Percentiles rank a stretch among this genome's conserved stretches.
phyloP scores from a whole-genome alignment of 1,140 invertebrate genomes.

The Oedothorax gibbosus region DNA sequence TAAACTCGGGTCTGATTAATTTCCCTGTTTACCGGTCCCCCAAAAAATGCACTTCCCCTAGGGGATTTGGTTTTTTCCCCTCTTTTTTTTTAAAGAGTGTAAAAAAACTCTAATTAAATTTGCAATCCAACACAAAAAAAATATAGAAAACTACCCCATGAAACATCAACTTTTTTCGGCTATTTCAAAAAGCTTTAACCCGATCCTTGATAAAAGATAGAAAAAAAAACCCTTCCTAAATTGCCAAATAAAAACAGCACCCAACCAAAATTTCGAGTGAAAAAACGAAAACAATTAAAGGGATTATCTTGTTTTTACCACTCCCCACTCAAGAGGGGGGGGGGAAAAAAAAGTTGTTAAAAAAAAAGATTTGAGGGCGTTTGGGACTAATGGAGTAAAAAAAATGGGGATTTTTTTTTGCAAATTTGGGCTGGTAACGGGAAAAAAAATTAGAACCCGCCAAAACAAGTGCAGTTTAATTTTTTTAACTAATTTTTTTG shows the following conservation, averaged over 20 bases:
- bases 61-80: too few species aligned
- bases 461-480: not conserved
- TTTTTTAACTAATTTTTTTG: too few species aligned
- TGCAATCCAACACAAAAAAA: too few species aligned
- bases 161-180: too few species aligned
- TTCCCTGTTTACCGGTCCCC: too few species aligned
- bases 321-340: constrained; percentile 28
- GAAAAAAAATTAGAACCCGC: constrained; percentile 26
- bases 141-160: too few species aligned
- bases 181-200: too few species aligned
- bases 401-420: constrained; percentile 42
- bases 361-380: constrained; percentile 10
- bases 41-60: too few species aligned
- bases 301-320: constrained; percentile 34
- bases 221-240: constrained; percentile 20
- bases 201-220: not conserved
- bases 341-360: not conserved
- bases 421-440: not conserved
- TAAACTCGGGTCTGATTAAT: too few species aligned
- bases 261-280: constrained; percentile 19
- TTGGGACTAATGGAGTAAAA: constrained; percentile 18
- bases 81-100: too few species aligned
- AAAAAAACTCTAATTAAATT: too few species aligned
- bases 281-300: constrained; percentile 56
- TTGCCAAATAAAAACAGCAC: constrained; percentile 41